Evolutionary conservation across 2,113 vertebrate species (phyloP), one percentile per base, ranked within the genome.

Genomic region (Canis aureus): DNA sequence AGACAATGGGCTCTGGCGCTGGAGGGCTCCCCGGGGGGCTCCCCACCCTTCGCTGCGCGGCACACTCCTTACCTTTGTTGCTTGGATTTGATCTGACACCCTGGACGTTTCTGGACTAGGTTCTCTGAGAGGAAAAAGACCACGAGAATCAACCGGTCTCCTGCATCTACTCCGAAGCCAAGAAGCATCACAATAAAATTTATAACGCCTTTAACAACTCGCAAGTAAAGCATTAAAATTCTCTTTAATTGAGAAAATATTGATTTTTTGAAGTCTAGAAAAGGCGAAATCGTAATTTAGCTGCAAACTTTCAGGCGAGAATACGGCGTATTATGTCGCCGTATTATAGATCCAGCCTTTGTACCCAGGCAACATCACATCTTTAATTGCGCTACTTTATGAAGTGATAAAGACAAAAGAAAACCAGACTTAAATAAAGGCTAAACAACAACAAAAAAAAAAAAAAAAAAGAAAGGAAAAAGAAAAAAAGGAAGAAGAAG

Each of bases 231-330:
- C 98, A 98, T 98, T 98, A 98, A 98, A 98, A 98, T 98, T 98
- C 96, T 57, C 97, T 98, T 98, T 98, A 98, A 99, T 98, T 98
- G 99, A 98, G 98, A 98, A 99, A 98, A 98, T 97, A 98, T 98
- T 98, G 99, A 98, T 99, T 99, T 98, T 64, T 76, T 98, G 94
- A 98, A 98, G 97, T 98, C 97, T 98, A 97, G 97, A 95, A 98
- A 97, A 98, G 94, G 98, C 94, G 73, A 97, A 98, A 96, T 76
- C 97, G 97, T 98, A 98, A 98, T 98, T 98, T 98, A 98, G 97
- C 97, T 95, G 97, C 95, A 98, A 98, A 98, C 97, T 99, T 98
- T 97, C 97, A 92, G 82, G 80, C 8, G 13, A 97, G 80, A 92
- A 94, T 53, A 92, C 25, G 94, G 96, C 73, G 22, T 92, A 79